phyloP scores from a whole-genome alignment of 2,888 invertebrate species.

The Oxytorus armatus region DNA sequence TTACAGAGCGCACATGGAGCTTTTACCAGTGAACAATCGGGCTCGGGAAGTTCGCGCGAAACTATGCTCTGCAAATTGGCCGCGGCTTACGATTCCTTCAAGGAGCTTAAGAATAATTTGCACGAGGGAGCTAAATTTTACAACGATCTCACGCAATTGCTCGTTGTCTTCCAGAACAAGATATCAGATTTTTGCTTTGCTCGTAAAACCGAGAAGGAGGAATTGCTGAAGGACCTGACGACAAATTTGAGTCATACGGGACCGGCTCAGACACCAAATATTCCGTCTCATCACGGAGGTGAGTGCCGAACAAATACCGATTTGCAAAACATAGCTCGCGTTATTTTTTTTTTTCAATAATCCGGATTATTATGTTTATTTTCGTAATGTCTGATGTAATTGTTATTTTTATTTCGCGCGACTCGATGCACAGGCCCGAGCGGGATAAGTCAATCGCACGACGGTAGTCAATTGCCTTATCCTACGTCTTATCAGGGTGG shows the following conservation, averaged over 20 bases:
- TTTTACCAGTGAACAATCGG: conserved; percentile 85
- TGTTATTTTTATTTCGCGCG: too few species aligned
- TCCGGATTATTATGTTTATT: neutral
- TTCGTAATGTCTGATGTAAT: neutral
- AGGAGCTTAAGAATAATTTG: conserved; percentile 95
- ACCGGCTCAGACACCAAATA: conserved; percentile 85
- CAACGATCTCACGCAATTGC: conserved; percentile 95
- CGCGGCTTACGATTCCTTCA: conserved; percentile 96
- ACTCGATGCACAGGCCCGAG: conserved; percentile 65
- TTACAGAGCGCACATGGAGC: conserved; percentile 84
- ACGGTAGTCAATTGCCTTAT: conserved; percentile 87
- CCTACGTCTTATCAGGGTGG: conserved; percentile 88
- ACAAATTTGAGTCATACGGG: conserved; percentile 90
- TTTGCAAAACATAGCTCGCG: too few species aligned
- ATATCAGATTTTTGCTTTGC: conserved; percentile 99
- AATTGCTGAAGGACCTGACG: conserved; percentile 96
- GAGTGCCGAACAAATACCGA: conserved; percentile 44
- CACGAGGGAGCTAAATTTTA: conserved; percentile 98
- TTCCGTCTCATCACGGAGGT: conserved; percentile 87
- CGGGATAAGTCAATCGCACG: conserved; percentile 68
- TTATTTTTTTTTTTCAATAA: neutral
- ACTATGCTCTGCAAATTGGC: conserved; percentile 93
- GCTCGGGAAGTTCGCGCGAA: conserved; percentile 88
- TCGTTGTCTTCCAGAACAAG: conserved; percentile 98
- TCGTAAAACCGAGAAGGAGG: conserved; percentile 99